Percentiles rank a stretch among this genome's conserved stretches.
These are phyloP conservation scores for Mus spretus DNA, from an alignment of 2,797 vertebrate species.

Conservation along the genomic window DNA sequence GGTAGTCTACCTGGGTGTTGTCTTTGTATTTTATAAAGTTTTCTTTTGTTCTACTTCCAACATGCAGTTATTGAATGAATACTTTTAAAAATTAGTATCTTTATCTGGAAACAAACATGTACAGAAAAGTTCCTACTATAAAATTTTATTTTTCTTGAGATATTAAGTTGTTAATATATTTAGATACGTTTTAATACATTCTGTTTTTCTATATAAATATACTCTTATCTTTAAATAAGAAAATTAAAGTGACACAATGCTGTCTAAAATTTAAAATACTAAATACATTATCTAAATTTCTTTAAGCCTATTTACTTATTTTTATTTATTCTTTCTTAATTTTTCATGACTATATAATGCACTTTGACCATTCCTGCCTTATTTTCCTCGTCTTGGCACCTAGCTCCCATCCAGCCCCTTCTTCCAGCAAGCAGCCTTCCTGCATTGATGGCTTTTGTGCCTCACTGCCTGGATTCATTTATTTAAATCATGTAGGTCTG, in stretches of 20 bases:
- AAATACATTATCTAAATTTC: neutral
- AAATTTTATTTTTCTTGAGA: conserved; percentile 43
- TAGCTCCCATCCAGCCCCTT: neutral
- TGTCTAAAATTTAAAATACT: conserved; percentile 3
- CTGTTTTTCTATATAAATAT: neutral
- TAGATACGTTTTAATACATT: conserved; percentile 15
- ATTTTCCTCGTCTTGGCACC: neutral
- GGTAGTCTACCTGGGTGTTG: neutral
- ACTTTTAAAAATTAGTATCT: conserved; percentile 41
- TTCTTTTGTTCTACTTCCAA: conserved; percentile 1
- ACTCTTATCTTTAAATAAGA: conserved; percentile 16
- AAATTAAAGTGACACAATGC: conserved; percentile 12
- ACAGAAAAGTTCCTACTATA: neutral
- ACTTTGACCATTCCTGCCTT: neutral
- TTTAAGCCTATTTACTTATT: neutral
- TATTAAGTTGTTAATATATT: neutral
- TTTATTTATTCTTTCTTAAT: neutral
- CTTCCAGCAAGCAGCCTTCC: neutral
- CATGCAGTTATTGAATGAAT: neutral
- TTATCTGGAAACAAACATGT: neutral
- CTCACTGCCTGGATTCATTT: neutral
- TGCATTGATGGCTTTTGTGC: neutral
- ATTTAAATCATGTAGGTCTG: neutral
- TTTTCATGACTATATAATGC: too few relatives aligned
- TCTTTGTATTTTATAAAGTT: neutral